Evolutionary conservation across 2,888 invertebrate genomes (phyloP), one percentile per base, ranked within the genome.

Genomic region (Crioceris asparagi): DNA sequence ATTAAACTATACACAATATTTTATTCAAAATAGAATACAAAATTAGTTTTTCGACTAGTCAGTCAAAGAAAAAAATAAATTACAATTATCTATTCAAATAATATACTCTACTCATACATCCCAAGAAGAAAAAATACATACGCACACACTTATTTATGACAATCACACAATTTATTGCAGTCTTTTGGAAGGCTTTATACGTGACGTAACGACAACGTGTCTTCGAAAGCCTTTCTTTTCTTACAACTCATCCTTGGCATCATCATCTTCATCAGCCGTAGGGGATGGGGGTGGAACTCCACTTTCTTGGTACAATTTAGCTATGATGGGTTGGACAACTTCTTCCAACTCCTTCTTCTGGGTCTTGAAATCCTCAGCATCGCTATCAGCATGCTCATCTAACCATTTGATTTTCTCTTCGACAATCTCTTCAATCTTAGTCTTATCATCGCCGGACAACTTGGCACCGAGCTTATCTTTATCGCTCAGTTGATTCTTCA

Each of bases 391-490:
- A 67, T 98, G 93, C 50, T 85, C 83, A 65, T 98, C 96, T 46
- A 98, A 70, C 97, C 97, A 98, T 59, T 94, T 92, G 64, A 98
- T 96, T 48, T 91, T 83, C 51, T 91, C 93, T 41, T 96, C 93
- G 48, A 97, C 85, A 11, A 87, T 90, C 53, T 84, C 82, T 60
- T 94, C 92, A 77, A 98, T 87, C 59, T 88, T 94, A 4, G 81
- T 68, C 65, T 96, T 97, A 51, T 97, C 97, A 0, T 87, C 84
- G 16, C 84, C 88, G 40, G 78, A 80, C 27, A 77, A 66, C 65
- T 96, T 98, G 35, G 88, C 78, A 26, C 96, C 97, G n/a, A 46
- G 39, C 12, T 46, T 46, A 53, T 96, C 96, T 67, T 97, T 97
- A 62, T 98, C 97, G 39, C 75, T 77, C 19, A 98, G 72, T 66